Base-by-base conservation (phyloP, 2,888 invertebrate species). In the Cistogaster globosa region DNA sequence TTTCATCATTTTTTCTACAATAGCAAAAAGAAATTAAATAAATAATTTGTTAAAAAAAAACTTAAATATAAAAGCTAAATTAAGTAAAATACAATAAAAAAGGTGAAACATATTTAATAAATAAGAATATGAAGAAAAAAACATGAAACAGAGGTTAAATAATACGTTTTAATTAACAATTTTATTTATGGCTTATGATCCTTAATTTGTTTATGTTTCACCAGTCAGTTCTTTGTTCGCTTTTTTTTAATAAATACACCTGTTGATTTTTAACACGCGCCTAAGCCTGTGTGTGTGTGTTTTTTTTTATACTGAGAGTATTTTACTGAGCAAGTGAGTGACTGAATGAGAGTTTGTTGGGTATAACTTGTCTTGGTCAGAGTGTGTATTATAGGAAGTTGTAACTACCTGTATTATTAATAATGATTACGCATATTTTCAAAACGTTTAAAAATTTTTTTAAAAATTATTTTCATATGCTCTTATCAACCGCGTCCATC, bases 1-100 rank as follows among this genome's bases (percentile, higher is more conserved):
- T 93, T 92, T 92, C 92, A 91, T 91, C 91, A 92, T 91, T 91
- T 91, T 92, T 92, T 91, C 93, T 93, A 87, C 7, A 91, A 71
- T 89, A 45, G 26, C 57, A 42, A 69, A 76, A 48, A 48, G n/a
- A 22, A 18, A 18, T 11, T 0, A 14, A 20, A 42, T 67, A 48
- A 45, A 42, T 22, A 12, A 65, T 55, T 2, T 68, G 11, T n/a
- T n/a, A 18, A n/a, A 9, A 36, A 6, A 36, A 36, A 36, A 60
- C n/a, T 18, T 14, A 38, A 26, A n/a, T 36, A 2, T 22, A 14
- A 12, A 65, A 53, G 4, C 2, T 14, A 42, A 53, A 18, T 26
- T 18, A 32, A 36, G 53, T 57, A 16, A 58, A 45, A 45, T n/a
- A 38, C 3, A 53, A 65, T 32, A n/a, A 48, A 71, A 22, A 20